phyloP scores from a whole-genome alignment of 2,113 vertebrate genomes.

The Lycocorax pyrrhopterus region DNA sequence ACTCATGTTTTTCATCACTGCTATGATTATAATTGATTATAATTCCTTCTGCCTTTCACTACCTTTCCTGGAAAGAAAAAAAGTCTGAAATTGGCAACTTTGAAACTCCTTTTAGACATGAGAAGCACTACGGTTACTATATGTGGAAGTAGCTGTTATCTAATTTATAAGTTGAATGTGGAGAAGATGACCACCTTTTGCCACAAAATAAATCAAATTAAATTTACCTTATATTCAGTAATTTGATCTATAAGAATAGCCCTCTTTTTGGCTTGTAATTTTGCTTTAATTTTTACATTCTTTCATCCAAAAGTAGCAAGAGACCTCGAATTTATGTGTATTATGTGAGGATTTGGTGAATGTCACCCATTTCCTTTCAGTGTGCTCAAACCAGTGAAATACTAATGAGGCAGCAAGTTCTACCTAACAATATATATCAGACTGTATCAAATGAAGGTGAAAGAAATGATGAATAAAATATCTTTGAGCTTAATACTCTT shows the following conservation, averaged over 20 bases:
- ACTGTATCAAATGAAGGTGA: constrained; percentile 20
- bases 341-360: not conserved
- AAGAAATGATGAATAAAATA: constrained; percentile 28
- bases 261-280: not conserved
- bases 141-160: not conserved
- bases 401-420: constrained; percentile 38
- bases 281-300: not conserved
- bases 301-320: not conserved
- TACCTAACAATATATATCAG: not conserved
- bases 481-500: not conserved
- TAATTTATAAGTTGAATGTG: not conserved
- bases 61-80: not conserved
- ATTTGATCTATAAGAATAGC: not conserved
- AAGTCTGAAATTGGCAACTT: not conserved
- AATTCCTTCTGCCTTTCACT: not conserved
- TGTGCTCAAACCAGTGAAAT: constrained; percentile 4
- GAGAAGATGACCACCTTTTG: not conserved
- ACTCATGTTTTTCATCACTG: not conserved
- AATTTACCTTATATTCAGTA: not conserved
- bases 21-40: not conserved
- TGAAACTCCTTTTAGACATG: not conserved
- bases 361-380: not conserved
- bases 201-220: not conserved
- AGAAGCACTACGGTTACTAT: not conserved
- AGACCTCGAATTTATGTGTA: not conserved